phyloP scores from a whole-genome alignment of 1,140 invertebrate species.

The Euborellia annulipes region DNA sequence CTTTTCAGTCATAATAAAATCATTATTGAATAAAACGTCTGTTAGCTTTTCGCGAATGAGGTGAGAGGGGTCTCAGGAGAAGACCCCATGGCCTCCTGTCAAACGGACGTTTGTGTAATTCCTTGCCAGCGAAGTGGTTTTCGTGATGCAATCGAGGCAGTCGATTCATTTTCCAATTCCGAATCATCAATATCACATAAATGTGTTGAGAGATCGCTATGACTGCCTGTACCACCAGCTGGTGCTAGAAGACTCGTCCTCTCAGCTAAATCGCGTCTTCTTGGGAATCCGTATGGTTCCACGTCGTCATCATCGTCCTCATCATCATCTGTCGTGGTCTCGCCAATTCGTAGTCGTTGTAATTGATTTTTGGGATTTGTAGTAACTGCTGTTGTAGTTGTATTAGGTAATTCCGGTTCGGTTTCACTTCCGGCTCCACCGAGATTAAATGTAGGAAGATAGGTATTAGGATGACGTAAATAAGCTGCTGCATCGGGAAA shows the following conservation, averaged over 20 bases:
- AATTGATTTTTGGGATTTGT: not conserved
- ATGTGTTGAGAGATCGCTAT: constrained; percentile 72
- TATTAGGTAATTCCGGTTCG: constrained; percentile 10
- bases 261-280: constrained; percentile 38
- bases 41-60: not conserved
- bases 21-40: too few relatives aligned
- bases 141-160: constrained; percentile 31
- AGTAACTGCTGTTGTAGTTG: too few relatives aligned
- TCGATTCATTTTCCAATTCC: constrained; percentile 46
- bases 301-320: constrained; percentile 36
- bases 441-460: constrained; percentile 41
- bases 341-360: constrained; percentile 11
- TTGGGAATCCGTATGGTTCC: constrained; percentile 49
- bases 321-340: constrained; percentile 22
- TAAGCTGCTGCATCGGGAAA: constrained; percentile 45
- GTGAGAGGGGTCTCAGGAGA: not conserved
- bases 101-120: constrained; percentile 41
- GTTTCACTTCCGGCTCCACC: constrained; percentile 11
- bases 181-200: constrained; percentile 87
- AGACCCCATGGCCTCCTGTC: constrained; percentile 20
- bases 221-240: constrained; percentile 46
- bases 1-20: too few relatives aligned
- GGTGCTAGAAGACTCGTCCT: constrained; percentile 46
- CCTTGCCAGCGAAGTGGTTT: constrained; percentile 29
- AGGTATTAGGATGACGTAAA: constrained; percentile 66